Percentiles rank a stretch among this genome's conserved stretches.
phyloP scores from a whole-genome alignment of 2,888 invertebrate genomes.

The Papilio demoleus region DNA sequence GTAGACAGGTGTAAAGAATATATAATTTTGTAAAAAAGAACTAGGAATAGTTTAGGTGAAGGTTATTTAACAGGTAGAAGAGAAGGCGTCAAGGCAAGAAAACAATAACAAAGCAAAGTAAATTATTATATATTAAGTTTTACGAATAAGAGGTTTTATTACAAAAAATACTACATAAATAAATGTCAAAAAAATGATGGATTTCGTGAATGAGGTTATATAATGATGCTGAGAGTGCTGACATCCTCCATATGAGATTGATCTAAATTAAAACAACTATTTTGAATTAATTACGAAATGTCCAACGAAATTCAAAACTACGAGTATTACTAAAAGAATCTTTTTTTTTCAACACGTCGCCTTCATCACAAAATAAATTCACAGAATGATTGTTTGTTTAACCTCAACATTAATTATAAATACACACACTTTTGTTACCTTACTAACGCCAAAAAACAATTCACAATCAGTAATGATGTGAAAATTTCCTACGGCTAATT shows the following conservation, averaged over 20 bases:
- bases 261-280: neutral
- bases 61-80: no score
- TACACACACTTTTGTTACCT: slow-evolving; percentile 35
- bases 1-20: neutral
- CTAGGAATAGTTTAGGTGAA: no score
- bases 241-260: no score
- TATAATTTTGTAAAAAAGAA: neutral
- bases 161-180: no score
- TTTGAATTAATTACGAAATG: neutral
- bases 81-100: no score
- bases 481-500: slow-evolving; percentile 44
- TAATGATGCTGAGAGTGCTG: no score
- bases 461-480: slow-evolving; percentile 50
- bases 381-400: slow-evolving; percentile 50
- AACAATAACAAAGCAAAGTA: no score
- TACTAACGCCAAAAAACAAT: slow-evolving; percentile 32
- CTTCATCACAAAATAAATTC: slow-evolving; percentile 44
- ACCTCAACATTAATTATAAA: slow-evolving; percentile 44
- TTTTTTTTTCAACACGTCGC: slow-evolving; percentile 45
- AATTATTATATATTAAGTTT: no score
- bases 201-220: no score
- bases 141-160: no score
- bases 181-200: no score
- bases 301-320: neutral
- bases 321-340: slow-evolving; percentile 47